Percentiles rank a stretch among this genome's conserved stretches.
phyloP scores from a whole-genome alignment of 1,140 invertebrate species.

The Colletes latitarsis region DNA sequence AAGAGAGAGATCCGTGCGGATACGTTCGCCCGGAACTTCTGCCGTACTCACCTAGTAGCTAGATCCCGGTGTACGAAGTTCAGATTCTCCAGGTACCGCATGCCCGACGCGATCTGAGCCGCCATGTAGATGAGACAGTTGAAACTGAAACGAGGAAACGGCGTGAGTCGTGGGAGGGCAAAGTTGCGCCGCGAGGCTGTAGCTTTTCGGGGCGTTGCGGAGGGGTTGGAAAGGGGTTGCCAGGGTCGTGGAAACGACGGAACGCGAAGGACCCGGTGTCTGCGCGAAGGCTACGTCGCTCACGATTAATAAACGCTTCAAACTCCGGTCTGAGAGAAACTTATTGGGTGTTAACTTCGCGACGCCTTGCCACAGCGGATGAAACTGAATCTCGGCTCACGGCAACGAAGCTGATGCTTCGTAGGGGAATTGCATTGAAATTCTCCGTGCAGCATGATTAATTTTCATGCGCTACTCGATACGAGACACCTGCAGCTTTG shows the following conservation, averaged over 20 bases:
- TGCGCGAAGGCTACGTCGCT: constrained; percentile 39
- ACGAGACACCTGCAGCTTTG: too few species aligned
- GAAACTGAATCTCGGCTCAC: constrained; percentile 47
- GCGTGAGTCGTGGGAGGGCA: constrained; percentile 38
- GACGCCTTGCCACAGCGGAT: constrained; percentile 49
- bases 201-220: background rate
- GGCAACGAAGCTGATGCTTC: constrained; percentile 46
- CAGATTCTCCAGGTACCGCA: constrained; percentile 91
- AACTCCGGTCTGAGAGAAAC: constrained; percentile 54
- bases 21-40: constrained; percentile 48
- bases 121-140: constrained; percentile 91
- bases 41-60: constrained; percentile 85
- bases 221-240: background rate
- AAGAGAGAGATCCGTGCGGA: constrained; percentile 42
- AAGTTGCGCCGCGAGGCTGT: constrained; percentile 37
- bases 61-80: constrained; percentile 92
- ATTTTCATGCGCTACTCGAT: background rate
- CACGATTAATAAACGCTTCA: constrained; percentile 66
- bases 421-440: constrained; percentile 11
- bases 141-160: constrained; percentile 82
- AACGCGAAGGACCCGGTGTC: background rate
- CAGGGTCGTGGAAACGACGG: background rate
- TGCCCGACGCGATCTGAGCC: constrained; percentile 92
- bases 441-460: constrained; percentile 23
- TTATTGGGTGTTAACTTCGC: constrained; percentile 62